A percentile compares a stretch with the other conserved stretches of the same genome.
Evolutionary conservation across 2,797 vertebrate species (phyloP).

Genomic region (Sebastes wilsoni): DNA sequence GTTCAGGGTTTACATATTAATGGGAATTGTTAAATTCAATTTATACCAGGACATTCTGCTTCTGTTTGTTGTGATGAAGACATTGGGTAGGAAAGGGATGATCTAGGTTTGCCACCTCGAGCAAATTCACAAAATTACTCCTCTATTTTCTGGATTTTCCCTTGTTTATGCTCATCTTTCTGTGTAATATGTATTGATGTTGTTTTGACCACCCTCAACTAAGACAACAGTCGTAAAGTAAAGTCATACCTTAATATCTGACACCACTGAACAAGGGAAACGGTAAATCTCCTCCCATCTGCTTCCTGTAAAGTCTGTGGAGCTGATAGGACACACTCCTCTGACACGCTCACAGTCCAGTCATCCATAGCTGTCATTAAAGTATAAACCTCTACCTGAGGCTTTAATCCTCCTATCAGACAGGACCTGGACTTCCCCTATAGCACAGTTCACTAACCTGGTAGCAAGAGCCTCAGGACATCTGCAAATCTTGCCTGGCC

Average conservation of each 20-base stretch:
- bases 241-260: not conserved
- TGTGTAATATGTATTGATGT: not conserved
- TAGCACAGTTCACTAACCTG: conserved; percentile 72
- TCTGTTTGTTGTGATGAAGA: conserved; percentile 5
- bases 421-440: conserved; percentile 56
- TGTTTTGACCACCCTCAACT: not conserved
- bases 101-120: not conserved
- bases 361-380: conserved; percentile 66
- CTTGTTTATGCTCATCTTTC: not conserved
- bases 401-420: conserved; percentile 74
- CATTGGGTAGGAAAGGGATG: not conserved
- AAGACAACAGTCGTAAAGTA: not conserved
- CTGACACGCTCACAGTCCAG: conserved; percentile 51
- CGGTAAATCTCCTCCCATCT: conserved; percentile 21
- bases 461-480: conserved; percentile 62
- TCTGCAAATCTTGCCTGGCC: conserved; percentile 64
- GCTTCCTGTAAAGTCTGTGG: conserved; percentile 52
- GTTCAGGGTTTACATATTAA: conserved; percentile 49
- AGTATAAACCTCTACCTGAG: conserved; percentile 63
- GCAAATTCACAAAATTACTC: not conserved
- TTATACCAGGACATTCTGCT: not conserved
- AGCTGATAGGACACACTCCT: conserved; percentile 48
- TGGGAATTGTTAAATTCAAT: not conserved
- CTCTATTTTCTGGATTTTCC: too few relatives aligned
- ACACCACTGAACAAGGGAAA: not conserved